Evolutionary conservation across 2,113 vertebrate genomes (phyloP).

Genomic region (Podilymbus podiceps): DNA sequence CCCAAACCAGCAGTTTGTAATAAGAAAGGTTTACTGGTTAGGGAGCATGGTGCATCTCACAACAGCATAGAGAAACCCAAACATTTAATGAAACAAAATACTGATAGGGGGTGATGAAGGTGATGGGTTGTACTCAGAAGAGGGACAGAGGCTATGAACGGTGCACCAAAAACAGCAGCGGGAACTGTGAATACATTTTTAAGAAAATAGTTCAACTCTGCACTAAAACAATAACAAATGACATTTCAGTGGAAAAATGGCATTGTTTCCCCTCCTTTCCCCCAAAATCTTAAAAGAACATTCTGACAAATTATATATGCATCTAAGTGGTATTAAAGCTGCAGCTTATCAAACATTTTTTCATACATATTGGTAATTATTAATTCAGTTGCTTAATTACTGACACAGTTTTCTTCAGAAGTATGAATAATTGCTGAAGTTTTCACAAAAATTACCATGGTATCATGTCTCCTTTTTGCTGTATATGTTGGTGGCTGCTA

Average conservation of each 20-base stretch:
- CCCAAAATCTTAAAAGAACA: neutral
- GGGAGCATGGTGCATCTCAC: neutral
- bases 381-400: neutral
- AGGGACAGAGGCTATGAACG: neutral
- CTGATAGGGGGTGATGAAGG: neutral
- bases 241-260: neutral
- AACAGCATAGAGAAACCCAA: neutral
- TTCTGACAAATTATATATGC: neutral
- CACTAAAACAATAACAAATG: neutral
- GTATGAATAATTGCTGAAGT: neutral
- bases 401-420: neutral
- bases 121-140: neutral
- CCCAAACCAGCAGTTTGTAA: neutral
- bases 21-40: neutral
- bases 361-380: neutral
- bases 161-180: neutral
- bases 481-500: neutral
- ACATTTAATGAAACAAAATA: neutral
- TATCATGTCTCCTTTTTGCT: neutral
- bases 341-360: neutral
- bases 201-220: neutral
- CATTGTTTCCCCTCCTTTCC: neutral
- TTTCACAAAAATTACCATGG: neutral
- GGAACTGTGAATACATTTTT: neutral
- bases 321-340: neutral